A percentile compares a stretch with the other conserved stretches of the same genome.
Evolutionary conservation across 2,113 vertebrate species (phyloP).

Genomic region (Machaerirhynchus nigripectus): DNA sequence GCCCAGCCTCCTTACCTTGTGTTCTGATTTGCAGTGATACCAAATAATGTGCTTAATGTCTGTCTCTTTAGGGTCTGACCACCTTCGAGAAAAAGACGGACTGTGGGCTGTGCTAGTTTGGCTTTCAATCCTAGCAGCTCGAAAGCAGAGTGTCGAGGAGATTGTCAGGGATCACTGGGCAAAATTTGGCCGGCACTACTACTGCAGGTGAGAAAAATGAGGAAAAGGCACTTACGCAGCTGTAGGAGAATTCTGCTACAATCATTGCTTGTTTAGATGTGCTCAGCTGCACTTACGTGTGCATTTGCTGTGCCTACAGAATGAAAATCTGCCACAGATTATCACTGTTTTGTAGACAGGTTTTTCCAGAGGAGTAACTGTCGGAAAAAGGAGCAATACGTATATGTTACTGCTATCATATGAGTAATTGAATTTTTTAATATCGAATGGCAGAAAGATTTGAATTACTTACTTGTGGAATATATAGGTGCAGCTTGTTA

Average conservation of each 20-base stretch:
- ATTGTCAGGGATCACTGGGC: conserved; percentile 95
- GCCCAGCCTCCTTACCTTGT: background rate
- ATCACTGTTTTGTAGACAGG: background rate
- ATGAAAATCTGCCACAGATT: background rate
- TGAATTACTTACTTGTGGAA: background rate
- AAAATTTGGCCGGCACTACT: conserved; percentile 94
- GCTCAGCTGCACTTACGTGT: background rate
- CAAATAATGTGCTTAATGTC: background rate
- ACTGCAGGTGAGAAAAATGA: conserved; percentile 85
- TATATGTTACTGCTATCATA: background rate
- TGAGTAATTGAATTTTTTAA: background rate
- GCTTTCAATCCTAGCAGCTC: conserved; percentile 91
- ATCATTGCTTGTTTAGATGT: background rate
- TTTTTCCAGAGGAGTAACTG: background rate
- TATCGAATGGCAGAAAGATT: background rate
- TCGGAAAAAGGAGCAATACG: background rate
- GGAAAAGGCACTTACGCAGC: background rate
- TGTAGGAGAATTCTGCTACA: background rate
- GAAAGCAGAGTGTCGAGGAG: conserved; percentile 90
- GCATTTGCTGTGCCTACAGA: background rate
- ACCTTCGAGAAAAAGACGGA: conserved; percentile 96
- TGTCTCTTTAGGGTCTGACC: conserved; percentile 86
- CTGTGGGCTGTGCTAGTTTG: conserved; percentile 95
- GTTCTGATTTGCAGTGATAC: background rate
- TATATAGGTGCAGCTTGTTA: background rate